Base-by-base conservation (phyloP, 92 coral and sea anemone species). In the Actinernus sp. region DNA sequence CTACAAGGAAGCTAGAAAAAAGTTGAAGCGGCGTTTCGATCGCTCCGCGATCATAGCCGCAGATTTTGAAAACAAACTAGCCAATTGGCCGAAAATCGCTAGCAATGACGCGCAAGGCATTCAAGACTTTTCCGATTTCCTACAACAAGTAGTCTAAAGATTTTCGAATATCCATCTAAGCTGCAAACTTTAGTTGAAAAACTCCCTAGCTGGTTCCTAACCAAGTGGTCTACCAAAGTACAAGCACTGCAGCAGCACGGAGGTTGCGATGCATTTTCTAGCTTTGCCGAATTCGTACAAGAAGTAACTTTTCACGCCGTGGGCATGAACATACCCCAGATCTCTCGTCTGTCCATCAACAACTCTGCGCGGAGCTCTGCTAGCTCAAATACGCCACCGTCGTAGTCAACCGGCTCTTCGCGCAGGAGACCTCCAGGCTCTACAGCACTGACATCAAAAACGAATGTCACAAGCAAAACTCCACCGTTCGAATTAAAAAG, bases 321-420 rank as follows among this genome's bases (percentile, higher is more conserved):
- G 2, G 48, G 82, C 23, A 47, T 80, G 67, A 79, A 85, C 73
- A 85, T 78, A 9, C 78, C 90, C n/a, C 81, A 77, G 31, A 59
- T 77, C 31, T 37, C 39, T 41, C 57, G 46, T 19, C 43, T 43
- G 29, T 3, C 56, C 30, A 39, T 40, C 38, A 72, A 29, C 58
- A 56, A 31, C 61, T 39, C 26, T 16, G 29, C 21, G 32, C n/a
- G 31, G 21, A 19, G 21, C 5, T 4, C 49, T 6, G 12, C 3
- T n/a, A 50, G 31, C 45, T 11, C 30, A 41, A 12, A 14, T 18
- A 4, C 56, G 29, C 7, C 49, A 37, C 52, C 55, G 41, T 22
- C 51, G 50, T 33, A 14, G 45, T 20, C 50, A 31, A 16, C 71
- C 21, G 39, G 41, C 37, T n/a, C n/a, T n/a, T n/a, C n/a, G n/a